Evolutionary conservation across 1,140 invertebrate species (phyloP).

Genomic region (Acyrthosiphon pisum): DNA sequence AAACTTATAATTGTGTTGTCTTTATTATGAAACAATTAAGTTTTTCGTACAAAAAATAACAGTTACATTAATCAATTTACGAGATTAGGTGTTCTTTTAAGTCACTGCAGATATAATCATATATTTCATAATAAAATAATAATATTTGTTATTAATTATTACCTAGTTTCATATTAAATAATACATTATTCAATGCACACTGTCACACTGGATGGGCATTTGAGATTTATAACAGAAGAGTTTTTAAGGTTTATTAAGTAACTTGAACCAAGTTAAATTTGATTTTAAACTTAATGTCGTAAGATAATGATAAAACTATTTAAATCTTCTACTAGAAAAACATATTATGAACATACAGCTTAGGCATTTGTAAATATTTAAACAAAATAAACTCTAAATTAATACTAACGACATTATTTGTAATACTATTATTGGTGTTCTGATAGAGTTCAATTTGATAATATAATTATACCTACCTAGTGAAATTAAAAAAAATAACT

Average conservation of each 20-base stretch:
- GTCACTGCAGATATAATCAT: background rate
- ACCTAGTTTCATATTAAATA: slow-evolving; percentile 3
- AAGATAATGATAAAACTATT: background rate
- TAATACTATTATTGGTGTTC: background rate
- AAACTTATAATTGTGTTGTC: background rate
- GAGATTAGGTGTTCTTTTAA: background rate
- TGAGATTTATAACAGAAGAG: background rate
- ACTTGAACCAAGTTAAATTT: background rate
- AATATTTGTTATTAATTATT: background rate
- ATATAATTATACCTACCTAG: background rate
- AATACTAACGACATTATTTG: background rate
- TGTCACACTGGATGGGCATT: background rate
- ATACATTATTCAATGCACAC: slow-evolving; percentile 10
- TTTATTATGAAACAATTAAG: background rate
- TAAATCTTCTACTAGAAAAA: background rate
- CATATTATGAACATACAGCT: background rate
- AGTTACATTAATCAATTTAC: slow-evolving; percentile 7
- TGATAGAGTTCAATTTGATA: background rate
- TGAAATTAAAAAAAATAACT: background rate
- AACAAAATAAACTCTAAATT: background rate
- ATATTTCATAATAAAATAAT: background rate
- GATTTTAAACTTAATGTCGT: background rate
- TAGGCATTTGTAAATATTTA: too few species aligned
- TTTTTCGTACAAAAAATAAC: background rate
- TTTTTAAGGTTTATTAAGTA: background rate